Base-by-base conservation (phyloP, 2,888 invertebrate species). In the Orthonevra nobilis region DNA sequence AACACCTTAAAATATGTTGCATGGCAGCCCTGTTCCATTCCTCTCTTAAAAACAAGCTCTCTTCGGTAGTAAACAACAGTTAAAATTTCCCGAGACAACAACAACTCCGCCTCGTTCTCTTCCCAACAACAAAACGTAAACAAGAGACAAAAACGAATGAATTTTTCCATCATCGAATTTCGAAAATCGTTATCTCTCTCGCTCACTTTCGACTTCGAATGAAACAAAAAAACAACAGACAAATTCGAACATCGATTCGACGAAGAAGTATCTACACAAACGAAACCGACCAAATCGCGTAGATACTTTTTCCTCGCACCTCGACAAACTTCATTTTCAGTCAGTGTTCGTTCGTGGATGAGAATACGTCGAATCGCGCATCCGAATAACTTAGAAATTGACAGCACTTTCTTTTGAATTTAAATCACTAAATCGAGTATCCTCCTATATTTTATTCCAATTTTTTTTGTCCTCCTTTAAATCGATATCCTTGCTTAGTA, bases 321-420 rank as follows among this genome's bases (percentile, higher is more conserved):
- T 58, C 61, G 50, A 32, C n/a, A n/a, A 20, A 56, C 70, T 64
- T 58, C 36, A 19, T 50, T 54, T 70, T 81, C 79, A 83, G 82
- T 82, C 81, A 79, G 82, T 82, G 82, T 72, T 75, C 61, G 81
- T 64, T 81, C 66, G 82, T 74, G 52, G 77, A 61, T 66, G 63
- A 77, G 56, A 56, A 69, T 74, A 26, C 79, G 75, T 60, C 61
- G 44, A 42, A 56, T 32, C 56, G 73, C 38, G 58, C 64, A 50
- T 50, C 38, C 56, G 28, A 17, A 50, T 38, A 7, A 10, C 9
- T 28, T 14, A 58, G 34, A 56, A 34, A 50, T 42, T 72, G 48
- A n/a, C n/a, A n/a, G n/a, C n/a, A n/a, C n/a, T n/a, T n/a, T n/a
- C n/a, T n/a, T n/a, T n/a, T n/a, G n/a, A n/a, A n/a, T n/a, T n/a